Evolutionary conservation across 2,797 vertebrate genomes (phyloP).

Genomic region (Sebastes reedi): DNA sequence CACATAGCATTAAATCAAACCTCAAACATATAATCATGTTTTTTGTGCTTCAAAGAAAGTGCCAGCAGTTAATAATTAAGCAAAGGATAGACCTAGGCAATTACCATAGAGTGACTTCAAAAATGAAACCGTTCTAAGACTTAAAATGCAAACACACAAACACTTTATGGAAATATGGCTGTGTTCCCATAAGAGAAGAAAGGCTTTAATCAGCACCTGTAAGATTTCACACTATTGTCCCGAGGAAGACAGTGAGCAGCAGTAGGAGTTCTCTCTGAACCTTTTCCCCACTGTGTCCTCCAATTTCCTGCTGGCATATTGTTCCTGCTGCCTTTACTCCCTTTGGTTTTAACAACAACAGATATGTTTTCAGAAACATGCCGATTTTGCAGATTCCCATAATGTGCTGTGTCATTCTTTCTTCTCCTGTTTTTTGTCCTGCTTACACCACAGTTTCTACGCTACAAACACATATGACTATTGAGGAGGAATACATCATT

Average conservation of each 20-base stretch:
- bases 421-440: not conserved
- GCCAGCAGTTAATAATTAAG: constrained; percentile 63
- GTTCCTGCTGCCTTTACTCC: not conserved
- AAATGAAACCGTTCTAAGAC: not conserved
- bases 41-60: constrained; percentile 57
- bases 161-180: not conserved
- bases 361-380: not conserved
- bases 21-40: constrained; percentile 56
- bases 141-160: constrained; percentile 24
- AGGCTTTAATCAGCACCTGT: constrained; percentile 17
- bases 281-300: constrained; percentile 2
- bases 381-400: not conserved
- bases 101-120: constrained; percentile 20
- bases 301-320: not conserved
- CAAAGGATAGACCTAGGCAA: constrained; percentile 43
- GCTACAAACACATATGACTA: not conserved
- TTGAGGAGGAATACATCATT: not conserved
- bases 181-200: not conserved
- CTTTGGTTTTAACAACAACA: not conserved
- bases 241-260: not conserved
- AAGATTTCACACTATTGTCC: constrained; percentile 2
- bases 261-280: not conserved
- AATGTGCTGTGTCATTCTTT: not conserved
- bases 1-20: constrained; percentile 46
- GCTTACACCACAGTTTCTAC: not conserved